A percentile compares a stretch with the other conserved stretches of the same genome.
Conservation (phyloP, 2,113 vertebrate genomes). For the Grallaria varia region DNA sequence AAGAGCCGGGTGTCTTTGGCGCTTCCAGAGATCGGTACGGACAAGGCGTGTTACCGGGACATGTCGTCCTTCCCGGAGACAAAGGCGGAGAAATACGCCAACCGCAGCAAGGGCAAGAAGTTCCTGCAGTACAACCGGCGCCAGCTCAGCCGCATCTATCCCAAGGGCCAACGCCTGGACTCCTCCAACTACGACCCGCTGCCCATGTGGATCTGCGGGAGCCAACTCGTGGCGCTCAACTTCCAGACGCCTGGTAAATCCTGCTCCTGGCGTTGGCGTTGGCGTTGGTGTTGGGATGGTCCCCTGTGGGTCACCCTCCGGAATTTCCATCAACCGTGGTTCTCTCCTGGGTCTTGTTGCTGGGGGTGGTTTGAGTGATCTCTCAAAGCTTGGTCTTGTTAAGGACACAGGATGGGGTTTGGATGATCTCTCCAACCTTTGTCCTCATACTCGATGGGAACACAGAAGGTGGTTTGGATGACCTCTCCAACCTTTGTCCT, state of each 20-base stretch:
- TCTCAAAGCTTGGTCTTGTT: too few species aligned
- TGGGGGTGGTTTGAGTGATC: background rate
- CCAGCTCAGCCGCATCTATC: conserved; percentile 96
- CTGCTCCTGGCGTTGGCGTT: background rate
- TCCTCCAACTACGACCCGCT: conserved; percentile 98
- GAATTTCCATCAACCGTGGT: background rate
- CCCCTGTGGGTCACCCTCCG: too few species aligned
- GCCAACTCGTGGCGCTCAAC: conserved; percentile 96
- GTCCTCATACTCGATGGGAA: too few species aligned
- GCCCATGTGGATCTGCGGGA: conserved; percentile 98
- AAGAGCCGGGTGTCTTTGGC: background rate
- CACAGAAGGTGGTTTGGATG: too few species aligned
- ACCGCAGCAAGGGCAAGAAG: conserved; percentile 94
- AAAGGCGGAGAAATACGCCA: conserved; percentile 96
- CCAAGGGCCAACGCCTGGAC: conserved; percentile 93
- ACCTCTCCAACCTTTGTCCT: too few species aligned
- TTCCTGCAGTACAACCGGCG: conserved; percentile 98
- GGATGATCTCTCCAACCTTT: too few species aligned
- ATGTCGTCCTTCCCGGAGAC: conserved; percentile 99
- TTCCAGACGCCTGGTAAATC: conserved; percentile 93
- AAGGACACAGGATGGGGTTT: fast-evolving
- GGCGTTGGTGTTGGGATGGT: background rate
- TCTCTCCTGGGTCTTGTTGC: background rate
- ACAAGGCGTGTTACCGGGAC: conserved; percentile 93
- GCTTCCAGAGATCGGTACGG: conserved; percentile 90